A percentile compares a stretch with the other conserved stretches of the same genome.
These are phyloP conservation scores for Diploscapter pachys DNA, from an alignment of 1,140 invertebrate species.

Conservation along the genomic window DNA sequence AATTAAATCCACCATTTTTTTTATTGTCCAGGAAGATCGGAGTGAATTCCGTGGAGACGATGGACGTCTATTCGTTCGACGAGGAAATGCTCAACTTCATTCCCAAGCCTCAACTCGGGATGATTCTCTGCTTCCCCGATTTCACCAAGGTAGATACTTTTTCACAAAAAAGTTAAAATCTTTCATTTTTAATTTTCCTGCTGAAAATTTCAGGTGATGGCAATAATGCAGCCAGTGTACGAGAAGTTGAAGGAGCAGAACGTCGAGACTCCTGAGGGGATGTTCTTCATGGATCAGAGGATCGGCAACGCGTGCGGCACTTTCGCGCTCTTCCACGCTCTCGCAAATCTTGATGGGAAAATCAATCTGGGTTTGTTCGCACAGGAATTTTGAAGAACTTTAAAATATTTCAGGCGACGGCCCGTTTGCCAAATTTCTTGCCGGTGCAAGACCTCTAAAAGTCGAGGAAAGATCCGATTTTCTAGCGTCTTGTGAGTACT, in stretches of 20 bases:
- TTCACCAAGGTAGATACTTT: conserved; percentile 22
- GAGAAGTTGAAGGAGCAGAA: conserved; percentile 27
- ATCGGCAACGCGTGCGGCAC: conserved; percentile 38
- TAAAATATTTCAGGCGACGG: conserved; percentile 27
- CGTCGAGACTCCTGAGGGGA: conserved; percentile 18
- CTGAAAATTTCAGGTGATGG: conserved; percentile 23
- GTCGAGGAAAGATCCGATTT: conserved; percentile 22
- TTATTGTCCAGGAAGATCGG: conserved; percentile 35
- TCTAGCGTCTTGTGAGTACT: conserved; percentile 21
- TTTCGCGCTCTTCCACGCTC: conserved; percentile 35
- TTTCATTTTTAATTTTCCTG: neutral
- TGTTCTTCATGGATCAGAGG: conserved; percentile 39
- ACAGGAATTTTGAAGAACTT: neutral
- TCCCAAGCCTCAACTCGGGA: conserved; percentile 24
- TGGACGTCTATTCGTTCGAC: conserved; percentile 38
- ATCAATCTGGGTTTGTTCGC: conserved; percentile 33
- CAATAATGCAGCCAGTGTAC: conserved; percentile 33
- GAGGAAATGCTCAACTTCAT: conserved; percentile 24
- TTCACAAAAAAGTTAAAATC: neutral
- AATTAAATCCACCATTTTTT: conserved; percentile 16
- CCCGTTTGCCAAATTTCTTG: conserved; percentile 21
- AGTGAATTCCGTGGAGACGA: conserved; percentile 23
- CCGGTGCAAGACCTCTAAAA: conserved; percentile 19
- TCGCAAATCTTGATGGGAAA: conserved; percentile 28
- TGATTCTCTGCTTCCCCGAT: conserved; percentile 37